Percentiles rank a stretch among this genome's conserved stretches.
These are phyloP conservation scores for Austrolebias charrua DNA, from an alignment of 2,797 vertebrate genomes.

Conservation along the genomic window DNA sequence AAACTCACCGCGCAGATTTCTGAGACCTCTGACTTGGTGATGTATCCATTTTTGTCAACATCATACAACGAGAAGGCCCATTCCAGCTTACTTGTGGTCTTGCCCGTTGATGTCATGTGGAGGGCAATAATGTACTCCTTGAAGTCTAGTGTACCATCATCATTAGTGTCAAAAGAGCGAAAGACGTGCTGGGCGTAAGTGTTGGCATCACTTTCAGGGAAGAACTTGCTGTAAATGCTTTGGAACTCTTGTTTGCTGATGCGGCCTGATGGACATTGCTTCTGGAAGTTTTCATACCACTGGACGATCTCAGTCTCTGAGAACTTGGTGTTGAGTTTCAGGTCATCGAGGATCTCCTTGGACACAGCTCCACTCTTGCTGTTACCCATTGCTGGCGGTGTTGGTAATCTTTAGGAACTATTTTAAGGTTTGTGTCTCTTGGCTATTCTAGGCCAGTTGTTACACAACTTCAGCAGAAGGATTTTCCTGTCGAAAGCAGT, in stretches of 20 bases:
- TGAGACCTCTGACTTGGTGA: conserved; percentile 79
- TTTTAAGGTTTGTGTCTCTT: not conserved
- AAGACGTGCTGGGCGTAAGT: conserved; percentile 80
- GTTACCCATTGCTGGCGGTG: conserved; percentile 74
- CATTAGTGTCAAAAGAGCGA: conserved; percentile 81
- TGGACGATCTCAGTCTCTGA: conserved; percentile 75
- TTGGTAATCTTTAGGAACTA: conserved; percentile 9
- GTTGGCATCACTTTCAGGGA: conserved; percentile 77
- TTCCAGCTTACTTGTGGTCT: conserved; percentile 76
- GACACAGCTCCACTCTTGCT: conserved; percentile 74
- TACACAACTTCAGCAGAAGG: not conserved
- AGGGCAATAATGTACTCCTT: conserved; percentile 82
- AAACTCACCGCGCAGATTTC: conserved; percentile 79
- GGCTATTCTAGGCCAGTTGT: conserved; percentile 11
- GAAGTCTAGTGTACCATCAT: conserved; percentile 81
- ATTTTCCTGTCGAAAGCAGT: conserved; percentile 8
- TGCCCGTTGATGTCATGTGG: conserved; percentile 81
- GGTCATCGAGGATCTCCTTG: conserved; percentile 80
- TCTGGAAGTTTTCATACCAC: conserved; percentile 82
- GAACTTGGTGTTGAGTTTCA: conserved; percentile 81
- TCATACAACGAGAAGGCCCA: conserved; percentile 83
- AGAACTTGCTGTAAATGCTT: conserved; percentile 78
- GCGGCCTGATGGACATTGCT: conserved; percentile 76
- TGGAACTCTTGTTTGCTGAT: conserved; percentile 76
- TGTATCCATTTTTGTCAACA: conserved; percentile 81